Conservation (phyloP, 2,113 vertebrate species). For the Cottus gobio region DNA sequence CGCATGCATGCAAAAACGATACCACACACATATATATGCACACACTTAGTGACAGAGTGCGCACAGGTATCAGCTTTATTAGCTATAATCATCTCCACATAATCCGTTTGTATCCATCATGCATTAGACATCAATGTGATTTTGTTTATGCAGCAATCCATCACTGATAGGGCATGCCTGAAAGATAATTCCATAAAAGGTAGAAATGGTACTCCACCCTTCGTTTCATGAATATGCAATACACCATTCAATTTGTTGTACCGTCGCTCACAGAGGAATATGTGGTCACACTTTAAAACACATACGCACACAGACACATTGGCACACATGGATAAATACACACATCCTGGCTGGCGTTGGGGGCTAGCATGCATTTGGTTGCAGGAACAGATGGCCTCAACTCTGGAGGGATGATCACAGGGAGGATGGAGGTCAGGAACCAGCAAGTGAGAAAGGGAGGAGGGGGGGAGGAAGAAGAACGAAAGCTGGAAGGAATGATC, state of each 20-base stretch:
- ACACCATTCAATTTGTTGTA: not conserved
- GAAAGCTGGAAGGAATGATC: conserved; percentile 62
- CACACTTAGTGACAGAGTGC: not conserved
- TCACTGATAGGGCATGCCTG: conserved; percentile 12
- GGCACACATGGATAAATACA: conserved; percentile 53
- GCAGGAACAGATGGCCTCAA: conserved; percentile 81
- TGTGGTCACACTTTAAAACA: conserved; percentile 34
- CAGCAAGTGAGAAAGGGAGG: conserved; percentile 53
- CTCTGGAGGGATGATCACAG: conserved; percentile 80
- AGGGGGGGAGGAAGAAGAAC: not conserved
- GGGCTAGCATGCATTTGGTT: conserved; percentile 56
- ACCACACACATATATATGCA: conserved; percentile 1
- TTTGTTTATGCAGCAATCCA: conserved; percentile 39
- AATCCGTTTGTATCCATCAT: conserved; percentile 56
- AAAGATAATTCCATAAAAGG: conserved; percentile 45
- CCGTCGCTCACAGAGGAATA: conserved; percentile 16
- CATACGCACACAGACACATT: conserved; percentile 32
- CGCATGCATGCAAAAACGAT: not conserved
- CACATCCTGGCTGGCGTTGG: conserved; percentile 45
- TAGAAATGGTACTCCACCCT: conserved; percentile 24
- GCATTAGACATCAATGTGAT: conserved; percentile 45
- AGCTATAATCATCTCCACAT: conserved; percentile 48
- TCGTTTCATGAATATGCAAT: conserved; percentile 56
- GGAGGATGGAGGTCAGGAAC: conserved; percentile 80
- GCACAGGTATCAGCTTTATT: conserved; percentile 50